Conservation (phyloP, 2,797 vertebrate genomes). For the Eulemur albifrons region DNA sequence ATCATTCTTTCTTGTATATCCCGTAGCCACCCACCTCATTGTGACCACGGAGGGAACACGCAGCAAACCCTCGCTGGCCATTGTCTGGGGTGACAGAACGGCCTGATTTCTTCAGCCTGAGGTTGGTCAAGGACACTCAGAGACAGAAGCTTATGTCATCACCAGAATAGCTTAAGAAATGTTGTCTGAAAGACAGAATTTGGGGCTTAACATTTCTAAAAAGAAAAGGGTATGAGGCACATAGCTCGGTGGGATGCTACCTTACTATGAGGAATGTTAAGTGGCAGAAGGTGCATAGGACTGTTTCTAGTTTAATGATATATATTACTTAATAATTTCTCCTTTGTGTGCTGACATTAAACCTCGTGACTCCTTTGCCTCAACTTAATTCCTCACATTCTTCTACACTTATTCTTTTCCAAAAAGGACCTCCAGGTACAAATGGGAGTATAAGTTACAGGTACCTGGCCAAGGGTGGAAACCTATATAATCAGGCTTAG, state of each 20-base stretch:
- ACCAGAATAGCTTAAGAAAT: background rate
- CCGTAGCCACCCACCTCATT: background rate
- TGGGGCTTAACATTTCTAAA: background rate
- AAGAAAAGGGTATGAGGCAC: background rate
- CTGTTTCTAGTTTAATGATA: background rate
- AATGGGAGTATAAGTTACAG: background rate
- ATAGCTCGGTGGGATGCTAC: background rate
- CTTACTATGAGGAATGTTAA: background rate
- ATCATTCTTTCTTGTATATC: fast-evolving
- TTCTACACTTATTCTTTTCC: background rate
- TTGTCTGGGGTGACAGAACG: background rate
- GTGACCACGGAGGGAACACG: fast-evolving
- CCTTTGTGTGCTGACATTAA: background rate
- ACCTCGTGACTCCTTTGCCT: background rate
- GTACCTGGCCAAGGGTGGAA: background rate
- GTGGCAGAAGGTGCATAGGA: background rate
- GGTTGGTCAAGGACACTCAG: background rate
- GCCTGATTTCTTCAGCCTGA: background rate
- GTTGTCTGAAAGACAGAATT: background rate
- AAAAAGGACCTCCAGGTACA: background rate
- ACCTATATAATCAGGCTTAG: background rate
- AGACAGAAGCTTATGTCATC: background rate
- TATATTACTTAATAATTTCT: background rate
- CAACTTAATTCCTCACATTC: background rate
- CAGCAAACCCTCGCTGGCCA: background rate